Evolutionary conservation across 2,797 vertebrate genomes (phyloP).

Genomic region (Lophius americanus): DNA sequence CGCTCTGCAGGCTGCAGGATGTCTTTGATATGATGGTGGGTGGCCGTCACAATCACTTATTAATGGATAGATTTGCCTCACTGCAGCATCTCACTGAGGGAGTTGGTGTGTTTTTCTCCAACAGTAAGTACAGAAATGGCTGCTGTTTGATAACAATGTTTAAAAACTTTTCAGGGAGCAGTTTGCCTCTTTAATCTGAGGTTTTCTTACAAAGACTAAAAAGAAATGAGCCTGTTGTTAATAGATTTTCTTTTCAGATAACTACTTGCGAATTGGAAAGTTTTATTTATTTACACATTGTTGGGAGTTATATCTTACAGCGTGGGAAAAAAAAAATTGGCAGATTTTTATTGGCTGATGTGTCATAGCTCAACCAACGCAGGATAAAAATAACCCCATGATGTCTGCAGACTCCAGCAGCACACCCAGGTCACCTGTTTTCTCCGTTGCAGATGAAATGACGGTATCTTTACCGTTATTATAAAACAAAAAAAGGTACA

Average conservation of each 20-base stretch:
- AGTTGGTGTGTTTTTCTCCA: conserved; percentile 15
- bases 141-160: conserved; percentile 3
- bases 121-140: conserved; percentile 26
- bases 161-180: conserved; percentile 19
- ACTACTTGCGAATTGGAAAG: background rate
- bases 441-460: background rate
- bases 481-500: background rate
- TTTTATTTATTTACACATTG: conserved; percentile 36
- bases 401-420: conserved; percentile 1
- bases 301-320: conserved; percentile 45
- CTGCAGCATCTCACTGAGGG: conserved; percentile 56
- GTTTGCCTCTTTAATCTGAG: conserved; percentile 6
- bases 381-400: conserved; percentile 53
- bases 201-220: background rate
- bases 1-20: conserved; percentile 66
- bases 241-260: background rate
- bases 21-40: conserved; percentile 70
- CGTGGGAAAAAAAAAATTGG: conserved; percentile 48
- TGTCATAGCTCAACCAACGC: conserved; percentile 53
- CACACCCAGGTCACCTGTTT: conserved; percentile 11
- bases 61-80: conserved; percentile 59
- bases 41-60: conserved; percentile 72
- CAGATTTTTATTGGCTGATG: conserved; percentile 52
- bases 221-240: background rate
- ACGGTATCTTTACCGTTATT: too few species aligned